Base-by-base conservation (phyloP, 2,113 vertebrate species). In the Sturnus vulgaris region DNA sequence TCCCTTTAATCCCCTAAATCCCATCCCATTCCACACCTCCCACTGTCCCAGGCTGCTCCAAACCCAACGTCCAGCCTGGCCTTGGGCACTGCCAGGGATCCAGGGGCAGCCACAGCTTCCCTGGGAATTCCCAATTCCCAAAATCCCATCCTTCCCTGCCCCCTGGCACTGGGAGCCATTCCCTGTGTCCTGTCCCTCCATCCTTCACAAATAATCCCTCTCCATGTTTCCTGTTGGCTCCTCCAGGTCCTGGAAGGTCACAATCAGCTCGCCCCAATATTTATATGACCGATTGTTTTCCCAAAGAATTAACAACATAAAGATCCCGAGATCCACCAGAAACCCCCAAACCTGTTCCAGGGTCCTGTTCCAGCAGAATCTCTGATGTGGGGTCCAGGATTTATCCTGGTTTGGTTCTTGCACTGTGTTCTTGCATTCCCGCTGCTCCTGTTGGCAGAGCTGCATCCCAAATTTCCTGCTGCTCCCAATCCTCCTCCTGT, bases 241-340 rank as follows among this genome's bases (percentile, higher is more conserved):
- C 21, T 52, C 22, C 44, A 37, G 37, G 17, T 35, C 15, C 20
- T 28, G 55, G 53, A 15, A 44, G 28, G 39, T 21, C 46, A 17
- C 55, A 7, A 1, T 14, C 30, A 39, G 33, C 39, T 53, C 39
- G 46, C 56, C 23, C 55, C 33, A 9, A 4, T 28, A 11, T 13
- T n/a, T 16, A 27, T 37, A 3, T 0, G 0, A 2, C 4, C 8
- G 13, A 4, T 68, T 27, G 11, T 46, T 76, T 75, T 50, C 65
- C 65, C 11, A 5, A 30, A 37, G 60, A 75, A 92, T 33, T 13
- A n/a, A 40, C 35, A 28, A 8, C 28, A 27, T 15, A 1, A 8
- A 37, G 52, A 25, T 46, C 25, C 22, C 11, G n/a, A 9, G 65
- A 2, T 19, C 15, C 15, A 9, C 50, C 4, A 9, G 50, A 88